Evolutionary conservation across 2,797 vertebrate species (phyloP).

Genomic region (Hippopotamyrus pictus): DNA sequence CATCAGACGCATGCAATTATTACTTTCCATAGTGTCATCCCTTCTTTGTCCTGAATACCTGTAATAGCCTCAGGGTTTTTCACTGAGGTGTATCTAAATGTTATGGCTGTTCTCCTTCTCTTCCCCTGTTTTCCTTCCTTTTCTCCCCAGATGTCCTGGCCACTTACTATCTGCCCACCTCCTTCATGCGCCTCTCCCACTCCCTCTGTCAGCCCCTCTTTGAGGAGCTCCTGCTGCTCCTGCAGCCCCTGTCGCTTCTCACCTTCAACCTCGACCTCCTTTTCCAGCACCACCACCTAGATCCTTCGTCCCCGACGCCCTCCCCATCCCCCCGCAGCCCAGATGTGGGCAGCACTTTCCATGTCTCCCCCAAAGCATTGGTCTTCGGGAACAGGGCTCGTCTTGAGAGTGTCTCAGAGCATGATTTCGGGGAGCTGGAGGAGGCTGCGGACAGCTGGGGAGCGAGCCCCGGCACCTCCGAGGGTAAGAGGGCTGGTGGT

Average conservation of each 20-base stretch:
- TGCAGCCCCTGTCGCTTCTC: conserved; percentile 87
- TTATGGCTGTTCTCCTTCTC: not conserved
- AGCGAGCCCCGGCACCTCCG: conserved; percentile 17
- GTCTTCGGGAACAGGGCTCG: conserved; percentile 32
- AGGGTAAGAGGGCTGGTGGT: conserved; percentile 26
- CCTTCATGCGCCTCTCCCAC: conserved; percentile 76
- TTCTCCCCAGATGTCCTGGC: conserved; percentile 70
- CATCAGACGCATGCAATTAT: not conserved
- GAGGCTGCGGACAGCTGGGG: conserved; percentile 25
- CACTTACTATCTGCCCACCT: conserved; percentile 68
- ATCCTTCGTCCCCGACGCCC: conserved; percentile 43
- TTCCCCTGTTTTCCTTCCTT: not conserved
- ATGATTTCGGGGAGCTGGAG: conserved; percentile 40
- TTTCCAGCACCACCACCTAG: conserved; percentile 86
- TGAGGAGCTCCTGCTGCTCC: conserved; percentile 81
- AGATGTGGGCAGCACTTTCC: conserved; percentile 42
- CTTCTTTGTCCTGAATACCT: not conserved
- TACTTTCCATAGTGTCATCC: not conserved
- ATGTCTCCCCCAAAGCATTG: conserved; percentile 31
- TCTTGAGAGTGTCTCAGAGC: conserved; percentile 51
- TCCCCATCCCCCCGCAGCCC: conserved; percentile 45
- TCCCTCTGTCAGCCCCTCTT: conserved; percentile 68
- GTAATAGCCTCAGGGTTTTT: not conserved
- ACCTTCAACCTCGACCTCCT: conserved; percentile 91
- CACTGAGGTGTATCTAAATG: not conserved